Evolutionary conservation across 2,797 vertebrate genomes (phyloP).

Genomic region (Dendrocincla tyrannina): DNA sequence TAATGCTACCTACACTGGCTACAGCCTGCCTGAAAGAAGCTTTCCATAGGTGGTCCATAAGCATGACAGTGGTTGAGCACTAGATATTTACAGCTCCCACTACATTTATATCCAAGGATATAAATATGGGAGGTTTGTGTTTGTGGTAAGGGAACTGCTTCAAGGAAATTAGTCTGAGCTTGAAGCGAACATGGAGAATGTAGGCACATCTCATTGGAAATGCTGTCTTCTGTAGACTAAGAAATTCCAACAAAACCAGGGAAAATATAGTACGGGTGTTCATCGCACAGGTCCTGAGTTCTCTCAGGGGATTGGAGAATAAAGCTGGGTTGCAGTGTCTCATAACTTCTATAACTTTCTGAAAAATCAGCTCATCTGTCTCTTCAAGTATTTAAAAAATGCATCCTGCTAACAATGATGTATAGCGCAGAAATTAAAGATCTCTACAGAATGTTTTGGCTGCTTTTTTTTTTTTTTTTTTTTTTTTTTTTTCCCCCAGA

Average conservation of each 20-base stretch:
- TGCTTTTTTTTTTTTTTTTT: neutral
- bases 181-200: slow-evolving; percentile 5
- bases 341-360: slow-evolving; percentile 46
- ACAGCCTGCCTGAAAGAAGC: slow-evolving; percentile 34
- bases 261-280: slow-evolving; percentile 35
- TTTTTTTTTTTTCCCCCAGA: neutral
- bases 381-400: slow-evolving; percentile 42
- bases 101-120: neutral
- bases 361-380: slow-evolving; percentile 43
- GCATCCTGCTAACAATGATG: slow-evolving; percentile 33
- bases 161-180: neutral
- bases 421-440: slow-evolving; percentile 17
- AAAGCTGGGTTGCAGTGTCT: slow-evolving; percentile 11
- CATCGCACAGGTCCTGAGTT: neutral
- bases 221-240: slow-evolving; percentile 11
- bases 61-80: neutral
- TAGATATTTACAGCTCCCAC: slow-evolving; percentile 5
- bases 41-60: slow-evolving; percentile 37
- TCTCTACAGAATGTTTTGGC: neutral
- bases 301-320: neutral
- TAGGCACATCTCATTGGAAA: neutral
- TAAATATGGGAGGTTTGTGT: neutral
- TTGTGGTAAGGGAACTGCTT: slow-evolving; percentile 14
- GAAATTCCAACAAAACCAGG: slow-evolving; percentile 19
- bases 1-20: slow-evolving; percentile 40